phyloP scores from a whole-genome alignment of 2,888 invertebrate genomes.

The Aleiodes alternator region DNA sequence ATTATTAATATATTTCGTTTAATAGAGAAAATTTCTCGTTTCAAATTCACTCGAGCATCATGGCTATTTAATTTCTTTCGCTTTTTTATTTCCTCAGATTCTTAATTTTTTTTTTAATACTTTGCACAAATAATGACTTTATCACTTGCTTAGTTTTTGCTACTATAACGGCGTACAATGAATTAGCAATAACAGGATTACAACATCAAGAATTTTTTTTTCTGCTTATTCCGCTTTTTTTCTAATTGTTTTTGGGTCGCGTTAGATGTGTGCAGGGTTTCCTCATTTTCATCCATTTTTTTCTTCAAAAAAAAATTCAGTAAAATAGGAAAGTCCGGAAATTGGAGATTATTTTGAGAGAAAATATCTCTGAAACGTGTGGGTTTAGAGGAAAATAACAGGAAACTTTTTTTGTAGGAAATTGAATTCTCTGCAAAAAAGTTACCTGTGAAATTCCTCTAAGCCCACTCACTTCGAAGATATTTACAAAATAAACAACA shows the following conservation, averaged over 20 bases:
- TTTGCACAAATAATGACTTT: slow-evolving; percentile 56
- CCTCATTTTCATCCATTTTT: slow-evolving; percentile 8
- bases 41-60: slow-evolving; percentile 13
- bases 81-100: slow-evolving; percentile 40
- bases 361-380: too few species aligned
- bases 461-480: too few species aligned
- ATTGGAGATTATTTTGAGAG: slow-evolving; percentile 15
- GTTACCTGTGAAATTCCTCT: too few species aligned
- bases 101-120: slow-evolving; percentile 45
- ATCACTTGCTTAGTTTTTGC: slow-evolving; percentile 58
- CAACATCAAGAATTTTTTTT: slow-evolving; percentile 72
- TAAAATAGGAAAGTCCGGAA: too few species aligned
- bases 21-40: slow-evolving; percentile 2
- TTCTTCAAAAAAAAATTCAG: slow-evolving; percentile 40
- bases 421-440: too few species aligned
- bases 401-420: too few species aligned
- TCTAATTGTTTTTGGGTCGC: slow-evolving; percentile 52
- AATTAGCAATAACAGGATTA: slow-evolving; percentile 72
- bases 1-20: slow-evolving; percentile 50
- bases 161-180: slow-evolving; percentile 70
- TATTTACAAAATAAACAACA: neutral
- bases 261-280: slow-evolving; percentile 32
- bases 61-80: neutral
- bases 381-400: too few species aligned
- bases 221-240: slow-evolving; percentile 40